phyloP scores from a whole-genome alignment of 1,140 invertebrate genomes.

The Tetramorium alpestre region DNA sequence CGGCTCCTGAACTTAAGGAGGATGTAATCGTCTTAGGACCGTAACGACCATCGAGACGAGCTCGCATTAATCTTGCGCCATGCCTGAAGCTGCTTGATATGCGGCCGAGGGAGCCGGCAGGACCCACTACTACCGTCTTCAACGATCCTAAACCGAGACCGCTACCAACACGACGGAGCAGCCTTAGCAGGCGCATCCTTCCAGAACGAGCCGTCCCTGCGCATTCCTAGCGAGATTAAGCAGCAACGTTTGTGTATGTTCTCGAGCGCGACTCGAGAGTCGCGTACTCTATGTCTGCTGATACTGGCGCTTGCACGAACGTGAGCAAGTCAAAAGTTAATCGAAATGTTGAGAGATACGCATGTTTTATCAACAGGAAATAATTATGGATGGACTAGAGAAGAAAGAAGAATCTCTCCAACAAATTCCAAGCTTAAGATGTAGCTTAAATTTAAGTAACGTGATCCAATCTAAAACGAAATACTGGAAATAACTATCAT shows the following conservation, averaged over 20 bases:
- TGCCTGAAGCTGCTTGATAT: constrained; percentile 76
- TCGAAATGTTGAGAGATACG: too few species aligned
- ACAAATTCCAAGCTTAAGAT: not conserved
- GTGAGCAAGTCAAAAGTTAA: not conserved
- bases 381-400: not conserved
- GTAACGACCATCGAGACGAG: constrained; percentile 76
- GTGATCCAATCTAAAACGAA: not conserved
- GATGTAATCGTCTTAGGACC: constrained; percentile 78
- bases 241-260: constrained; percentile 23
- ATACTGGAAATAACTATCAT: not conserved
- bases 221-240: constrained; percentile 67
- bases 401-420: not conserved
- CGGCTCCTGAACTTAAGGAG: constrained; percentile 73
- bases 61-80: constrained; percentile 76
- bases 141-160: constrained; percentile 55
- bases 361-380: not conserved
- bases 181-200: constrained; percentile 52
- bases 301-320: not conserved
- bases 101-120: constrained; percentile 62
- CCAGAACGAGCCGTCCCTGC: constrained; percentile 33
- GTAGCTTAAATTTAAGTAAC: not conserved
- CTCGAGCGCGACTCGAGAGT: not conserved
- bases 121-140: constrained; percentile 30
- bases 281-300: not conserved
- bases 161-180: constrained; percentile 29